Evolutionary conservation across 1,140 invertebrate species (phyloP).

Genomic region (Antheraea mylitta): DNA sequence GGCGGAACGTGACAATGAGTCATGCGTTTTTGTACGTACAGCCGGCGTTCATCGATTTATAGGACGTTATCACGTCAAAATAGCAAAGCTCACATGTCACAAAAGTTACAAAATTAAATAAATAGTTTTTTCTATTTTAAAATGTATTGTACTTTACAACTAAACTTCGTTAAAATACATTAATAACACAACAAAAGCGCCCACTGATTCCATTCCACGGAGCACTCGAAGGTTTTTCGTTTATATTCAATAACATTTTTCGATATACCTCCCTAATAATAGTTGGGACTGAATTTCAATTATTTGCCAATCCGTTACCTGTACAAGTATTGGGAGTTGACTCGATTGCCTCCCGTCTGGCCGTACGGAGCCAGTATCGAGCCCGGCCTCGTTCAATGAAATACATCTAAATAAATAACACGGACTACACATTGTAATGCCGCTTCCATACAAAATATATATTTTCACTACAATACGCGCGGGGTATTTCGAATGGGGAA

Average conservation of each 20-base stretch:
- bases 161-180: no score
- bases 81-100: no score
- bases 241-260: slow-evolving; percentile 21
- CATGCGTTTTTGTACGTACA: no score
- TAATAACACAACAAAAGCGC: no score
- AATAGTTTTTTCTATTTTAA: no score
- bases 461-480: slow-evolving; percentile 46
- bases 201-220: not conserved
- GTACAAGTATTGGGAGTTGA: slow-evolving; percentile 30
- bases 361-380: slow-evolving; percentile 37
- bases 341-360: slow-evolving; percentile 53
- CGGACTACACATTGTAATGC: slow-evolving; percentile 53
- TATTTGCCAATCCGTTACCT: slow-evolving; percentile 58
- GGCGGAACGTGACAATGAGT: no score
- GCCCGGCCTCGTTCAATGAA: slow-evolving; percentile 47
- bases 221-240: slow-evolving; percentile 13
- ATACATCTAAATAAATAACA: slow-evolving; percentile 65
- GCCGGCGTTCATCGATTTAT: no score
- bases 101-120: no score
- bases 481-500: slow-evolving; percentile 31
- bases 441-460: slow-evolving; percentile 56
- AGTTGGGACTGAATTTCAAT: slow-evolving; percentile 50
- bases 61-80: no score
- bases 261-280: slow-evolving; percentile 35
- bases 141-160: no score